Base-by-base conservation (phyloP, 1,140 invertebrate genomes). In the Magallana ariakensis region DNA sequence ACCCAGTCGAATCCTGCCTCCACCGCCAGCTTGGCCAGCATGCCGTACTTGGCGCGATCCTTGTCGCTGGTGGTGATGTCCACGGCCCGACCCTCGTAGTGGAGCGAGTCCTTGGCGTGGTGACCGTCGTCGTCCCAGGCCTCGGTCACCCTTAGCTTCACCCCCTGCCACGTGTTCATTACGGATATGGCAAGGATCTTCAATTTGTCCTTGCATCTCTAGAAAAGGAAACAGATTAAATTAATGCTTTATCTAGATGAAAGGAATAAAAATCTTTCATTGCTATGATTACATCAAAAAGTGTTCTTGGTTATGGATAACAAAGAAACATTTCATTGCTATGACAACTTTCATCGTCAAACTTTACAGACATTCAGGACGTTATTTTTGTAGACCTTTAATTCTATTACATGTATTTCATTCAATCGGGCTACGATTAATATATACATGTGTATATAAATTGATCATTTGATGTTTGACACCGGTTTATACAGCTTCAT, bases 1-100 rank as follows among this genome's bases (percentile, higher is more conserved):
- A 99, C 98, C 98, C 98, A 99, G 95, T 99, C 98, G 96, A 99
- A 99, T 90, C 98, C 98, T 13, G 98, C 98, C 94, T 99, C 97
- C 33, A 99, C 97, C 0, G 98, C 98, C n/a, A 99, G 96, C 58
- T 98, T 95, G 0, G 98, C 98, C 88, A 99, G 95, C 97, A 99
- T 98, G 66, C 98, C 98, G 94, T 98, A 98, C 95, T 99, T 99
- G 92, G 97, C 96, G 58, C 97, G 90, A 94, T 99, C 98, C 26
- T 97, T 96, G 95, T 99, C 98, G 81, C 97, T 98, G 83, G 98
- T 99, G 33, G 98, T 98, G 88, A 99, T 97, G 95, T 99, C 98
- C 57, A 99, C 98, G 0, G 98, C 98, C 15, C 98, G 95, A 7
- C 98, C 98, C 94, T 99, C 98, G 95, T 99, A 99, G 95, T 99